Conservation (phyloP, 2,888 invertebrate species). For the Lydus trimaculatus region DNA sequence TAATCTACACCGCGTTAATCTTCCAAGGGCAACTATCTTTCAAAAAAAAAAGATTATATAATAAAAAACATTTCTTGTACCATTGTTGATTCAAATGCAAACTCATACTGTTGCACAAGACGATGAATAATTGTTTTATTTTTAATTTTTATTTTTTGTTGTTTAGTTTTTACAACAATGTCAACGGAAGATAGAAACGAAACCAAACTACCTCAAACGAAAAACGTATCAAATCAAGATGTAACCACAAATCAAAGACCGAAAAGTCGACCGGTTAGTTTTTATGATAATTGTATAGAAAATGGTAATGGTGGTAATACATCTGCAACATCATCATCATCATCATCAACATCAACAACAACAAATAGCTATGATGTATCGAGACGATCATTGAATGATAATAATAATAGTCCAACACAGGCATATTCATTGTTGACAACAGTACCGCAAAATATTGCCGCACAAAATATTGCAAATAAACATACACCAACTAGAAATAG, state of each 20-base stretch:
- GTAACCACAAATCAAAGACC: neutral
- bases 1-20: neutral
- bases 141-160: neutral
- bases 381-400: slow-evolving; percentile 22
- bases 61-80: neutral
- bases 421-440: slow-evolving; percentile 67
- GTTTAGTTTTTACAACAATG: neutral
- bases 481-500: slow-evolving; percentile 75
- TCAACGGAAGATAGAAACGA: neutral
- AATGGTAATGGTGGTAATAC: slow-evolving; percentile 18
- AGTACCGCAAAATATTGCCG: slow-evolving; percentile 73
- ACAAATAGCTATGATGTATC: neutral
- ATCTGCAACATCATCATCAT: slow-evolving; percentile 13
- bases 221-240: neutral
- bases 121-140: neutral
- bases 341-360: slow-evolving; percentile 10
- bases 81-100: neutral
- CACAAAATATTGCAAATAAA: slow-evolving; percentile 68
- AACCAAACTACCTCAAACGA: neutral
- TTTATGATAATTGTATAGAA: slow-evolving; percentile 59
- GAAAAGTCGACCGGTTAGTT: slow-evolving; percentile 58
- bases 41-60: neutral
- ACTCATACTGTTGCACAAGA: neutral
- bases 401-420: slow-evolving; percentile 59
- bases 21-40: neutral